Conservation (phyloP, 1,140 invertebrate genomes). For the Steinernema khuongi region DNA sequence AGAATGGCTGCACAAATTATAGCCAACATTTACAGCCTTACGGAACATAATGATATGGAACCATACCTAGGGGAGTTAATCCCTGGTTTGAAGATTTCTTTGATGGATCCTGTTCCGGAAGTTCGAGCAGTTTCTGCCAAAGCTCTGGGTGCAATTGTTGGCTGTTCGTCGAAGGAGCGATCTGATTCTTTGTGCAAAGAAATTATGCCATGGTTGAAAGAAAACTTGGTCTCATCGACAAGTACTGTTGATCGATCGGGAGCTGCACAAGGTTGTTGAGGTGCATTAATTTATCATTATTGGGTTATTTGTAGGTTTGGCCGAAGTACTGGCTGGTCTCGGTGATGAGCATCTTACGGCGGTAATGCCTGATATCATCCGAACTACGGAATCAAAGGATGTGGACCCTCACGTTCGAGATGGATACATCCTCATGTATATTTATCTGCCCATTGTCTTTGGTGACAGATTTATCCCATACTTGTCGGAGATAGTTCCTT, state of each 20-base stretch:
- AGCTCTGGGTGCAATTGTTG: slow-evolving; percentile 92
- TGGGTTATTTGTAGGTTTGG: slow-evolving; percentile 44
- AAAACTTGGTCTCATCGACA: slow-evolving; percentile 88
- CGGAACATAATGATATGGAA: slow-evolving; percentile 93
- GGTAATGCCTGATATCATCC: slow-evolving; percentile 95
- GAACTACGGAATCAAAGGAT: slow-evolving; percentile 74
- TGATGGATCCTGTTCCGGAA: slow-evolving; percentile 95
- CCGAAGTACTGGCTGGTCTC: slow-evolving; percentile 83
- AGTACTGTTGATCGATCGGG: slow-evolving; percentile 85
- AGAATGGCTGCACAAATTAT: slow-evolving; percentile 98
- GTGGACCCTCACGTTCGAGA: slow-evolving; percentile 94
- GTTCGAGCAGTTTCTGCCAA: slow-evolving; percentile 83
- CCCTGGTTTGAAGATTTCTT: slow-evolving; percentile 87
- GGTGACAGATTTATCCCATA: slow-evolving; percentile 88
- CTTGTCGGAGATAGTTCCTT: slow-evolving; percentile 93
- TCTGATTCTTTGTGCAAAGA: slow-evolving; percentile 33
- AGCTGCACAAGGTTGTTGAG: slow-evolving; percentile 76
- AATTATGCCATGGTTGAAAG: slow-evolving; percentile 88
- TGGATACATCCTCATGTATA: slow-evolving; percentile 99
- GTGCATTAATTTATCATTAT: background rate
- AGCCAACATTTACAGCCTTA: slow-evolving; percentile 97
- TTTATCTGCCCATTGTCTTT: slow-evolving; percentile 95
- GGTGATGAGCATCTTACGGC: slow-evolving; percentile 89
- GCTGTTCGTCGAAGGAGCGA: slow-evolving; percentile 71
- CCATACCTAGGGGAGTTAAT: slow-evolving; percentile 94